These are phyloP conservation scores for Drosophila cognata DNA, from an alignment of 2,888 invertebrate species.

Conservation along the genomic window DNA sequence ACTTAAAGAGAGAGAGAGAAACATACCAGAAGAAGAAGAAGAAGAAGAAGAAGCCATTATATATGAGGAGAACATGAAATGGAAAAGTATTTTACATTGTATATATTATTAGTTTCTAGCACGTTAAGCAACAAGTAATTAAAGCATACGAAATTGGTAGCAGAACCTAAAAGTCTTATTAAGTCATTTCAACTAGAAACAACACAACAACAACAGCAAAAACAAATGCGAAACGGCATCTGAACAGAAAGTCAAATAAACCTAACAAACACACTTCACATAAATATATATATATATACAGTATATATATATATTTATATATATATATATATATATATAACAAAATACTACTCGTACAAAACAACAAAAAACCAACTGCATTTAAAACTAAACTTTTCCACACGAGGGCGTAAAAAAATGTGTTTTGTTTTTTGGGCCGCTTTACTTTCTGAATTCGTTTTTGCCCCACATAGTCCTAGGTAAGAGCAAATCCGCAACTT, in stretches of 20 bases:
- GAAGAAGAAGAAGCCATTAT: conserved; percentile 19
- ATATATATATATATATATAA: not conserved
- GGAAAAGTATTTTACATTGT: conserved; percentile 78
- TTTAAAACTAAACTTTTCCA: conserved; percentile 67
- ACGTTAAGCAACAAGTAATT: conserved; percentile 67
- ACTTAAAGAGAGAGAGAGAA: conserved; percentile 40
- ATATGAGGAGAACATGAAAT: conserved; percentile 29
- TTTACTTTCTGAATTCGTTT: conserved; percentile 22
- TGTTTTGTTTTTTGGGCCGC: conserved; percentile 25
- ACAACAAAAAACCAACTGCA: conserved; percentile 67
- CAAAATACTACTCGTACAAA: conserved; percentile 49
- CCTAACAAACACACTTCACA: conserved; percentile 44
- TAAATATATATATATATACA: conserved; percentile 30
- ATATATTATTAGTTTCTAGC: conserved; percentile 83
- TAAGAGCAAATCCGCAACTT: conserved; percentile 24
- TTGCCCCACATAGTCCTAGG: conserved; percentile 18
- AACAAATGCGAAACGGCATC: conserved; percentile 38
- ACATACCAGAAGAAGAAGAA: conserved; percentile 9
- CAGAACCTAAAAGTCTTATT: conserved; percentile 70
- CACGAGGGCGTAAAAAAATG: conserved; percentile 27
- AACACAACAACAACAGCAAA: conserved; percentile 15
- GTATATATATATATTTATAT: not conserved
- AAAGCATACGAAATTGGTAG: conserved; percentile 70
- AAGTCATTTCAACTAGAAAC: conserved; percentile 69
- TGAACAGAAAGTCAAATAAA: conserved; percentile 18